Evolutionary conservation across 1,140 invertebrate genomes (phyloP).

Genomic region (Drosophila nebulosa): DNA sequence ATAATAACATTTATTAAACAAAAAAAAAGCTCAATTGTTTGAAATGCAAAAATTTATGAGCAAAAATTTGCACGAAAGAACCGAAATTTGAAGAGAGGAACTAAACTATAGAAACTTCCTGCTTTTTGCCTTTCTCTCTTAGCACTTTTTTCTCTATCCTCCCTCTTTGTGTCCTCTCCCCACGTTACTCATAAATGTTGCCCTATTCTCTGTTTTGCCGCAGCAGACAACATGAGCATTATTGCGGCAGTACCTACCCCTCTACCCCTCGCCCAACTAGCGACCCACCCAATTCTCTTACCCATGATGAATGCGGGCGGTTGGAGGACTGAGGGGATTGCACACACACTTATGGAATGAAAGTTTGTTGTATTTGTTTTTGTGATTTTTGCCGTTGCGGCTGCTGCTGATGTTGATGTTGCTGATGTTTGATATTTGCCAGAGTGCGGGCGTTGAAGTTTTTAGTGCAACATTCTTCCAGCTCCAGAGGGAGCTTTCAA

Average conservation of each 20-base stretch:
- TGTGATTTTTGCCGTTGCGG: constrained; percentile 42
- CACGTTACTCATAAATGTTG: constrained; percentile 57
- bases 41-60: constrained; percentile 61
- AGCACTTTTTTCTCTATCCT: background rate
- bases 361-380: constrained; percentile 68
- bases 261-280: background rate
- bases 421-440: constrained; percentile 63
- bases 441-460: constrained; percentile 73
- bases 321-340: background rate
- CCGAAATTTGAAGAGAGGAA: constrained; percentile 51
- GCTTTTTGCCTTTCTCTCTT: constrained; percentile 27
- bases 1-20: constrained; percentile 62
- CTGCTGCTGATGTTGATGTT: constrained; percentile 17
- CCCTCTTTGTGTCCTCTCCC: background rate
- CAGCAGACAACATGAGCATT: constrained; percentile 74
- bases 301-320: constrained; percentile 10
- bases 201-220: constrained; percentile 39
- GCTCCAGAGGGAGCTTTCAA: constrained; percentile 72
- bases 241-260: constrained; percentile 59
- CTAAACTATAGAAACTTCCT: constrained; percentile 67
- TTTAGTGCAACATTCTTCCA: constrained; percentile 67
- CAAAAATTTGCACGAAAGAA: constrained; percentile 41
- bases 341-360: constrained; percentile 27
- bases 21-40: constrained; percentile 31
- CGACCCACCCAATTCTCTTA: background rate